phyloP scores from a whole-genome alignment of 23 tunicate genomes.

The Trididemnum clinides region DNA sequence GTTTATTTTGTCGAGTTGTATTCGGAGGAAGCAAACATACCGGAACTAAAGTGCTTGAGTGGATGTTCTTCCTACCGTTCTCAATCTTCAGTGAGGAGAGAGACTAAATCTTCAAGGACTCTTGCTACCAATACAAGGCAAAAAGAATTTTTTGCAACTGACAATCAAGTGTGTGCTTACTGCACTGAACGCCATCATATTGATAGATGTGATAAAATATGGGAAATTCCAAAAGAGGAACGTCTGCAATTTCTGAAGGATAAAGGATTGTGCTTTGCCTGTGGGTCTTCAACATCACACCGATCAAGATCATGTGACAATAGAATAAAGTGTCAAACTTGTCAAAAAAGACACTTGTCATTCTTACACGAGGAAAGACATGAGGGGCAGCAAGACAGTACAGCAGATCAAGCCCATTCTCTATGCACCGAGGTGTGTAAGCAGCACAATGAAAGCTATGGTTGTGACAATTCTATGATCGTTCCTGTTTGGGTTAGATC shows the following conservation, averaged over 20 bases:
- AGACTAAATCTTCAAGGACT: not conserved
- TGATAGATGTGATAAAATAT: not conserved
- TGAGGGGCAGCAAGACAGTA: no score
- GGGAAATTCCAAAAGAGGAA: not conserved
- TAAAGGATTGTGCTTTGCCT: not conserved
- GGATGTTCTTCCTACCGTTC: no score
- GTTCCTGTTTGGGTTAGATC: not conserved
- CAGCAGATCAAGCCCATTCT: not conserved
- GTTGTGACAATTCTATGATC: not conserved
- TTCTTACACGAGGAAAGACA: not conserved
- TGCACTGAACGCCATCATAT: not conserved
- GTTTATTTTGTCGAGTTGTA: not conserved
- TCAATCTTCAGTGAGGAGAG: not conserved
- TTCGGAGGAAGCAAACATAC: not conserved
- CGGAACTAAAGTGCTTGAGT: not conserved
- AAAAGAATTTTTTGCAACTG: not conserved
- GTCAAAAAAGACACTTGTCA: not conserved
- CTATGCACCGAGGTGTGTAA: not conserved
- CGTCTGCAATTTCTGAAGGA: not conserved
- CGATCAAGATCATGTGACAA: not conserved
- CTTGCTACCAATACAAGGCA: not conserved
- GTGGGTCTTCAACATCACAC: not conserved
- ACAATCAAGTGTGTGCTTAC: not conserved
- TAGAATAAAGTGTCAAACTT: not conserved
- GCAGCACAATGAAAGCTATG: not conserved